Evolutionary conservation across 2,797 vertebrate genomes (phyloP).

Genomic region (Sebastes flavidus): DNA sequence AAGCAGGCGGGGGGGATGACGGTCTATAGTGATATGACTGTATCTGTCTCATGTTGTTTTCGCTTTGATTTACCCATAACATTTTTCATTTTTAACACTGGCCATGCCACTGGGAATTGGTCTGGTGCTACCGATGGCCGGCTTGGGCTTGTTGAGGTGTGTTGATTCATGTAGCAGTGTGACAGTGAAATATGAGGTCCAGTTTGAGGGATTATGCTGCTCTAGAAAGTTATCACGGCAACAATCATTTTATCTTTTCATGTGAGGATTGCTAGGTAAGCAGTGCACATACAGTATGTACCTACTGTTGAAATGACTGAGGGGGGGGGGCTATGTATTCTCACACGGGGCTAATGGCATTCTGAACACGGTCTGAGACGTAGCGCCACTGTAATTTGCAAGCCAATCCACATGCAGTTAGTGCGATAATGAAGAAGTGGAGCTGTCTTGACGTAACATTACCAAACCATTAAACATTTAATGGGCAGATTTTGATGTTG

Average conservation of each 20-base stretch:
- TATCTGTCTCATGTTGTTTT: fast-evolving
- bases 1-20: too few species aligned
- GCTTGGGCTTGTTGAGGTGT: neutral
- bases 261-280: neutral
- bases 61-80: too few species aligned
- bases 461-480: neutral
- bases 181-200: neutral
- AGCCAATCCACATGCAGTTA: neutral
- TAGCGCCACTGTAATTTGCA: neutral
- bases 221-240: neutral
- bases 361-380: neutral
- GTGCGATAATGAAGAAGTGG: neutral
- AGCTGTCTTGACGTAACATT: neutral
- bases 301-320: neutral
- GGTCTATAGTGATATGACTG: too few species aligned
- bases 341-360: fast-evolving
- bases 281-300: neutral
- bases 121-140: neutral
- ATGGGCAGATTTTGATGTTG: neutral
- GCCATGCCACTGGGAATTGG: neutral
- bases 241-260: neutral
- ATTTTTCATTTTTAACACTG: too few species aligned
- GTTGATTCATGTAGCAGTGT: neutral
- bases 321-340: neutral
- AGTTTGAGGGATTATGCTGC: neutral